Conservation (phyloP, 1,140 invertebrate genomes). For the Pogonomyrmex californicus region DNA sequence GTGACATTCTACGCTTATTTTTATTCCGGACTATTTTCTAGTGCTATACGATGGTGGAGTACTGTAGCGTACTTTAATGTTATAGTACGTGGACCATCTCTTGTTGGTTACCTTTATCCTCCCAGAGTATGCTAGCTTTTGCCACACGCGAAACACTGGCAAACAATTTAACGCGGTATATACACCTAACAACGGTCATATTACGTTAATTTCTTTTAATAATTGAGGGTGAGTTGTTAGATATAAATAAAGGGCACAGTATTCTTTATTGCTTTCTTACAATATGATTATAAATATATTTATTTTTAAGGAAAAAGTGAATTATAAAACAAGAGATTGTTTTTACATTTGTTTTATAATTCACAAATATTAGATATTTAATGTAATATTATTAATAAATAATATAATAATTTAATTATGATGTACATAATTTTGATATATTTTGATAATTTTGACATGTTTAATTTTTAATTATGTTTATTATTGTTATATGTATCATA, state of each 20-base stretch:
- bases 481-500: background rate
- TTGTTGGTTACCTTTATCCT: conserved; percentile 38
- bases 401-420: no score
- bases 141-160: conserved; percentile 9
- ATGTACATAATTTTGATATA: background rate
- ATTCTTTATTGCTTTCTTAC: background rate
- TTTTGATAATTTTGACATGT: no score
- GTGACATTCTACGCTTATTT: conserved; percentile 57
- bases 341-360: background rate
- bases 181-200: conserved; percentile 1
- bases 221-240: background rate
- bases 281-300: background rate
- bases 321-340: background rate
- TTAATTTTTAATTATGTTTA: background rate
- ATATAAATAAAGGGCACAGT: background rate
- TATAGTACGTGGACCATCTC: conserved; percentile 19
- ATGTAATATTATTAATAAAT: no score
- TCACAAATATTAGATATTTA: background rate
- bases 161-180: conserved; percentile 42
- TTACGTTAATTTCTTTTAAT: conserved; percentile 43
- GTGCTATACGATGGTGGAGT: conserved; percentile 11
- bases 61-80: conserved; percentile 45
- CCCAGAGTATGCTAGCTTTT: conserved; percentile 27
- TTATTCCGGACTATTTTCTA: conserved; percentile 51
- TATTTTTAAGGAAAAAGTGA: background rate